phyloP scores from a whole-genome alignment of 2,113 vertebrate genomes.

The Pogona vitticeps region DNA sequence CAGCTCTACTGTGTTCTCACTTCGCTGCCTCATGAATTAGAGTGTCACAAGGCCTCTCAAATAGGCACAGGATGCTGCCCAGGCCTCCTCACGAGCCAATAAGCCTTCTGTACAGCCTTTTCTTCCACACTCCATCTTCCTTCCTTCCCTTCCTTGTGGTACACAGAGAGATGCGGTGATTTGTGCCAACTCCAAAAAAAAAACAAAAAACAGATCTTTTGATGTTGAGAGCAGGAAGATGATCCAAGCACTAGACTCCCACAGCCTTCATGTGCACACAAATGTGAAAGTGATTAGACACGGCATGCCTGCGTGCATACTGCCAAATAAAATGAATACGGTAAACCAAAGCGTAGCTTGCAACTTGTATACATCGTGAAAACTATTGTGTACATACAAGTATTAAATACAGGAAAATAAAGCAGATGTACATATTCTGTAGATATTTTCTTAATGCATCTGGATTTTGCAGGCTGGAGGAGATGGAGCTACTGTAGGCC shows the following conservation, averaged over 20 bases:
- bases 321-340: background rate
- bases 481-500: background rate
- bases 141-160: background rate
- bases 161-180: slow-evolving; percentile 56
- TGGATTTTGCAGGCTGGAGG: background rate
- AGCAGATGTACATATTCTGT: background rate
- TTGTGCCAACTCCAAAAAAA: slow-evolving; percentile 65
- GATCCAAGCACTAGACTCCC: slow-evolving; percentile 22
- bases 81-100: background rate
- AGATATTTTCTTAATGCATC: background rate
- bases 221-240: background rate
- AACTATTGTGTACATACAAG: background rate
- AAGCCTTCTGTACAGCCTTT: background rate
- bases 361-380: background rate
- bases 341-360: background rate
- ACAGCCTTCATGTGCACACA: background rate
- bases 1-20: background rate
- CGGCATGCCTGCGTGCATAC: background rate
- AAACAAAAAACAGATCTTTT: slow-evolving; percentile 24
- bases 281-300: background rate
- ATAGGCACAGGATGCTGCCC: slow-evolving; percentile 17
- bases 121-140: slow-evolving; percentile 39
- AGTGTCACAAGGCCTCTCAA: background rate
- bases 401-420: background rate
- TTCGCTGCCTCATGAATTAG: background rate